phyloP scores from a whole-genome alignment of 2,113 vertebrate genomes.

The Misgurnus anguillicaudatus region DNA sequence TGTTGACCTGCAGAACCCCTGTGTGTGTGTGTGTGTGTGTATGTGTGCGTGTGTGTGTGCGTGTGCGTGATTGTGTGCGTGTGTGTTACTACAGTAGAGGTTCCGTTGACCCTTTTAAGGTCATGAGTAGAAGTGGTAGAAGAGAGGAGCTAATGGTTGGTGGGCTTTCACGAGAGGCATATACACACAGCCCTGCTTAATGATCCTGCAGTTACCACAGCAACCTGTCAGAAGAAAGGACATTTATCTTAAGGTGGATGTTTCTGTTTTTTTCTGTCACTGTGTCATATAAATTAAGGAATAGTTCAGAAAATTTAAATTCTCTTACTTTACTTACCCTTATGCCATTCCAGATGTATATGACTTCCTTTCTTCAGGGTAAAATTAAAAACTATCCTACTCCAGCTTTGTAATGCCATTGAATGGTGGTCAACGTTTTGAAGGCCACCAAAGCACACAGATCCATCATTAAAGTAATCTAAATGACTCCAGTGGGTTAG shows the following conservation, averaged over 20 bases:
- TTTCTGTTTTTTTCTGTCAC: not conserved
- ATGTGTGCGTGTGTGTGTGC: not conserved
- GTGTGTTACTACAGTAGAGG: slow-evolving; percentile 1
- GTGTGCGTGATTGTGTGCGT: not conserved
- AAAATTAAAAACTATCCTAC: no score
- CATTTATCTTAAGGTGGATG: slow-evolving; percentile 12
- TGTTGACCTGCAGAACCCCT: not conserved
- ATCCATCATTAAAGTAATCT: no score
- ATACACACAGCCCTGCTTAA: slow-evolving; percentile 52
- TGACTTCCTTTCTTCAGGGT: no score
- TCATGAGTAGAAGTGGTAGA: slow-evolving; percentile 16
- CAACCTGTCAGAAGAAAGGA: slow-evolving; percentile 58
- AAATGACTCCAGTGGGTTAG: no score
- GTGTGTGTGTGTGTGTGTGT: not conserved
- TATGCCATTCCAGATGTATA: no score
- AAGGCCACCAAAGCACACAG: no score
- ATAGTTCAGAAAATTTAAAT: no score
- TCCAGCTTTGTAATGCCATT: no score
- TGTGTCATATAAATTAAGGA: not conserved
- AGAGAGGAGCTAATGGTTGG: slow-evolving; percentile 45
- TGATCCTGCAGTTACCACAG: slow-evolving; percentile 63
- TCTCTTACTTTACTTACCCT: no score
- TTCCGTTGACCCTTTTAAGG: slow-evolving; percentile 34
- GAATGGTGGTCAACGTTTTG: no score
- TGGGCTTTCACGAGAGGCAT: slow-evolving; percentile 42